Percentiles rank a stretch among this genome's conserved stretches.
These are phyloP conservation scores for Lichenostomus cassidix DNA, from an alignment of 2,113 vertebrate species.

Conservation along the genomic window DNA sequence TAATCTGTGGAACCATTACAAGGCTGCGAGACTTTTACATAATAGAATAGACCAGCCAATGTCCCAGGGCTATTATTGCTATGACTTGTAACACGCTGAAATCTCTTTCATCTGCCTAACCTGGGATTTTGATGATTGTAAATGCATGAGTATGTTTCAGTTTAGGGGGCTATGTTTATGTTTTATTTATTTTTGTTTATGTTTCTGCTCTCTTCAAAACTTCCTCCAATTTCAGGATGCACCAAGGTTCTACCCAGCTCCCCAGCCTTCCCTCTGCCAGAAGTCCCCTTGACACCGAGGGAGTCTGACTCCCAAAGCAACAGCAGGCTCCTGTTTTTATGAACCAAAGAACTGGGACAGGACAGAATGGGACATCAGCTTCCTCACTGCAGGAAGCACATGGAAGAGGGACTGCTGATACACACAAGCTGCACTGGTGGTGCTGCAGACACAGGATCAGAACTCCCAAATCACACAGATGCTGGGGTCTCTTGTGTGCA, in stretches of 20 bases:
- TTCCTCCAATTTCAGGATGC: slow-evolving; percentile 9
- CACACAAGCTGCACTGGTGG: neutral
- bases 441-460: neutral
- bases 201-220: slow-evolving; percentile 22
- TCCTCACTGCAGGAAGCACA: neutral
- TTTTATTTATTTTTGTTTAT: slow-evolving; percentile 70
- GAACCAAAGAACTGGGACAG: neutral
- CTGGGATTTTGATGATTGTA: slow-evolving; percentile 70
- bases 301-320: neutral
- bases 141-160: slow-evolving; percentile 71
- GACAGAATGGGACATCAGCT: neutral
- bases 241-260: neutral
- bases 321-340: neutral
- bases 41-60: slow-evolving; percentile 65
- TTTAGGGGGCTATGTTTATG: slow-evolving; percentile 59
- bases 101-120: slow-evolving; percentile 77
- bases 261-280: neutral
- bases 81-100: slow-evolving; percentile 68
- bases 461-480: neutral
- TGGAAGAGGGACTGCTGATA: neutral
- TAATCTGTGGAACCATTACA: slow-evolving; percentile 71
- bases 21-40: slow-evolving; percentile 64
- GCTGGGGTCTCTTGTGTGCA: neutral
- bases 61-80: slow-evolving; percentile 74
- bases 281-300: neutral